Evolutionary conservation across 2,888 invertebrate genomes (phyloP).

Genomic region (Drosophila anomelani): DNA sequence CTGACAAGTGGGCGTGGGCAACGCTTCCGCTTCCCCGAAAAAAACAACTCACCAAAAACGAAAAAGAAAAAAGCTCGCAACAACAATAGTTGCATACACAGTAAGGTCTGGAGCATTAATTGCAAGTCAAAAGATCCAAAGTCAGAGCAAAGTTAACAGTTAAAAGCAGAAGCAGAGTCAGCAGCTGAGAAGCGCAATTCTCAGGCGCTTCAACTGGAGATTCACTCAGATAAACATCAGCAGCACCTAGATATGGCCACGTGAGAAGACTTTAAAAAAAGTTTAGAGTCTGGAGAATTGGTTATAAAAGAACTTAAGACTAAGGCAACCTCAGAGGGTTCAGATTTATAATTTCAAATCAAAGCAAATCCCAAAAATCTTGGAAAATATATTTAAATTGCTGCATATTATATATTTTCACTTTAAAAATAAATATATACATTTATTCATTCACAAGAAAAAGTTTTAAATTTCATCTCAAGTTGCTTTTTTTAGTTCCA

Average conservation of each 20-base stretch:
- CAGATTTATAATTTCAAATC: neutral
- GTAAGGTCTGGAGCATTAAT: constrained; percentile 62
- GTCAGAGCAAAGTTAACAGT: constrained; percentile 65
- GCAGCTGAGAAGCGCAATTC: constrained; percentile 31
- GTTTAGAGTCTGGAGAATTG: neutral
- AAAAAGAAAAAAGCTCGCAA: constrained; percentile 1
- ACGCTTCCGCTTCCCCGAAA: constrained; percentile 75
- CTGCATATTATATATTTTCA: neutral
- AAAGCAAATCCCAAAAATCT: neutral
- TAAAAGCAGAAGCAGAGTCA: constrained; percentile 42
- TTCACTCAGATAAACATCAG: constrained; percentile 38
- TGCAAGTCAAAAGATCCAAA: constrained; percentile 54
- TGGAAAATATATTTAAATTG: neutral
- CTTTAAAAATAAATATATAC: neutral
- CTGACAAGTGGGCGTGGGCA: constrained; percentile 74
- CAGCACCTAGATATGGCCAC: constrained; percentile 6
- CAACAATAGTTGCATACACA: constrained; percentile 44
- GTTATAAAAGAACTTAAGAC: neutral
- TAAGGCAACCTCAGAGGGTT: neutral
- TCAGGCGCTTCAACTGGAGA: constrained; percentile 38
- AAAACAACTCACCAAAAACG: constrained; percentile 11
- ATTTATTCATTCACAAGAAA: too few species aligned
- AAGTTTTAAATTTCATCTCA: neutral
- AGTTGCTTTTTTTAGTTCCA: neutral
- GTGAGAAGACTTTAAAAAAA: neutral